Base-by-base conservation (phyloP, 2,888 invertebrate species). In the Nebria brevicollis region DNA sequence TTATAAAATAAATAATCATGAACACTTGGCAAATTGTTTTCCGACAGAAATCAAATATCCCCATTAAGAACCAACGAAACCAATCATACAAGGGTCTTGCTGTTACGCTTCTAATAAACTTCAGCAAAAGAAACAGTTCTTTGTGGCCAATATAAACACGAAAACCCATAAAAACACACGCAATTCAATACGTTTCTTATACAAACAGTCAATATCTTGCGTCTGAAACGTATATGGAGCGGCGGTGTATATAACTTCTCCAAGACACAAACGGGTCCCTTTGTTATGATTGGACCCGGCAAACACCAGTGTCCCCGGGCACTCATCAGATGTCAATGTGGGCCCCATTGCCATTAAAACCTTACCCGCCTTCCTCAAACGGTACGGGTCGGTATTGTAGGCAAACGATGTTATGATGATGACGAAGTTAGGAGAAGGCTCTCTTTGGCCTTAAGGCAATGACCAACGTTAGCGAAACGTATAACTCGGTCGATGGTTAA, bases 311-410 rank as follows among this genome's bases (percentile, higher is more conserved):
- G 25, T 70, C 70, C 20, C 70, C n/a, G 70, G 70, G 70, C 25
- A 26, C 70, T 70, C 70, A 70, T 70, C 70, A 70, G n/a, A 70
- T 70, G 70, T 70, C 70, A 70, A 70, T 70, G 70, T 26, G 70
- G 25, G 70, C 8, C 54, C 54, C 54, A 54, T 54, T 54, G 54
- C 54, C 54, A 54, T 54, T 54, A 54, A 13, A 54, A 54, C 54
- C 54, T 34, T 34, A 34, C 5, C 54, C 13, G 7, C 8, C 54
- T 54, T 7, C 13, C 7, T 54, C 8, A 7, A 54, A 54, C 8
- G 7, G 11, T 34, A 5, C 54, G 54, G 54, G 54, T 54, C 54
- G 7, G 54, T 54, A 54, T 54, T 54, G 54, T 54, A 54, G 54
- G 54, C 54, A 54, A 34, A 54, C 54, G 54, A 54, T 54, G 13